A percentile compares a stretch with the other conserved stretches of the same genome.
These are phyloP conservation scores for Magallana angulata DNA, from an alignment of 1,140 invertebrate species.

Conservation along the genomic window DNA sequence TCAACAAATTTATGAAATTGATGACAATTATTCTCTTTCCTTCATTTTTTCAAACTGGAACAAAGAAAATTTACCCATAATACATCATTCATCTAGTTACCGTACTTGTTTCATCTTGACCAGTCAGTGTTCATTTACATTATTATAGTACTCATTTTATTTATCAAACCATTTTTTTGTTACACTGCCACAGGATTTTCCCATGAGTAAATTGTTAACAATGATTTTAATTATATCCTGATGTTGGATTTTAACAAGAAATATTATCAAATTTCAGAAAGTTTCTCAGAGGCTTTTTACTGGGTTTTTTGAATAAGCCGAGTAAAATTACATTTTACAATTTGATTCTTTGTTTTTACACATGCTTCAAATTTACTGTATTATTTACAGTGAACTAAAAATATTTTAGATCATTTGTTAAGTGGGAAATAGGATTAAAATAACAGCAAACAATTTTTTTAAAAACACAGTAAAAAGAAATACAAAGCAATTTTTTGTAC, in stretches of 20 bases:
- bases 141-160: constrained; percentile 33
- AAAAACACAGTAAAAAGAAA: background rate
- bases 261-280: constrained; percentile 21
- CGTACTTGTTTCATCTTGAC: constrained; percentile 2
- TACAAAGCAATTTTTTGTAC: constrained; percentile 20
- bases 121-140: constrained; percentile 27
- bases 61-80: constrained; percentile 34
- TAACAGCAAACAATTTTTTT: background rate
- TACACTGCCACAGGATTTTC: constrained; percentile 31
- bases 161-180: constrained; percentile 11
- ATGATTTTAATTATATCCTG: constrained; percentile 26
- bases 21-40: background rate
- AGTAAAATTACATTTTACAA: constrained; percentile 26
- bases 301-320: background rate
- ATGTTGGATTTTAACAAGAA: constrained; percentile 35
- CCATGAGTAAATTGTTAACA: constrained; percentile 20
- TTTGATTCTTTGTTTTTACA: constrained; percentile 31
- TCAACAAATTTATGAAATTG: too few relatives aligned
- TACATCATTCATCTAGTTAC: constrained; percentile 17
- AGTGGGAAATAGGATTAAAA: constrained; percentile 14
- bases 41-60: background rate
- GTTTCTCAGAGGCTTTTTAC: background rate
- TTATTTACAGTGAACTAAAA: background rate
- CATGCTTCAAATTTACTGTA: constrained; percentile 6
- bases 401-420: background rate